A percentile compares a stretch with the other conserved stretches of the same genome.
Conservation (phyloP, 2,113 vertebrate genomes). For the Pyrgilauda ruficollis region DNA sequence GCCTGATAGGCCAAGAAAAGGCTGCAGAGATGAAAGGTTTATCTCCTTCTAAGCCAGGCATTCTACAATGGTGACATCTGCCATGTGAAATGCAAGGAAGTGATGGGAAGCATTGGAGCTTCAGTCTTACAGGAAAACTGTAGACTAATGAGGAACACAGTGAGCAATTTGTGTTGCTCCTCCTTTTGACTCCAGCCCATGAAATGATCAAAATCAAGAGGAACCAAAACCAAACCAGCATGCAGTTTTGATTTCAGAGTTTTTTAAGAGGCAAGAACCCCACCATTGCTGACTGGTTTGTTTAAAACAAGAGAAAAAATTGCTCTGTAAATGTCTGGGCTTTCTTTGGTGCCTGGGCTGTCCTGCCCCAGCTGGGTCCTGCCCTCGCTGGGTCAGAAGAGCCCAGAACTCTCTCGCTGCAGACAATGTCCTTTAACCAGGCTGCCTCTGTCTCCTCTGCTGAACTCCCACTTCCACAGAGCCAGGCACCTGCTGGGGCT, state of each 20-base stretch:
- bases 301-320: background rate
- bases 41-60: background rate
- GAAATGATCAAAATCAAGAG: fast-evolving
- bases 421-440: background rate
- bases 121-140: background rate
- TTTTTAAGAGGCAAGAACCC: background rate
- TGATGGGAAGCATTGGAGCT: background rate
- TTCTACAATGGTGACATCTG: background rate
- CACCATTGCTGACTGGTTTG: fast-evolving
- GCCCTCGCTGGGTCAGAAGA: background rate
- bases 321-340: background rate
- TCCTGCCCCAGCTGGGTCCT: background rate
- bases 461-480: background rate
- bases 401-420: background rate
- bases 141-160: fast-evolving
- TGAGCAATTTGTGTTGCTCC: background rate
- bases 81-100: fast-evolving
- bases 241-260: fast-evolving
- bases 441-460: background rate
- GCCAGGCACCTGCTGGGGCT: too few species aligned
- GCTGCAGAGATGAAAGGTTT: background rate
- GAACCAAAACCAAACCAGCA: too few species aligned
- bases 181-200: background rate
- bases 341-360: fast-evolving
- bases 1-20: background rate